phyloP scores from a whole-genome alignment of 2,113 vertebrate species.

The Anthoscopus minutus region DNA sequence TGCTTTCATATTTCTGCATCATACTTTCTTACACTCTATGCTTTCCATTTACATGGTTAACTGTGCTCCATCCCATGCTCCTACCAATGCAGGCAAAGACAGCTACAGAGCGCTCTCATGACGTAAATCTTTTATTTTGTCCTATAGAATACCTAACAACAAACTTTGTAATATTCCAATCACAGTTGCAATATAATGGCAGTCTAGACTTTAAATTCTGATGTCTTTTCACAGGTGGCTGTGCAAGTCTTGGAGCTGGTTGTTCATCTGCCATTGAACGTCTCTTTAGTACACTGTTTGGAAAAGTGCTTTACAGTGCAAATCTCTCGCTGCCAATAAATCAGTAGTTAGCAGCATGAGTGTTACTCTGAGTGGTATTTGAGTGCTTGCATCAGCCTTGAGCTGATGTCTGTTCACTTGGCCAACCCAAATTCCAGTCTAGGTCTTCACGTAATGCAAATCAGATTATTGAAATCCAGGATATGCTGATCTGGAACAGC shows the following conservation, averaged over 20 bases:
- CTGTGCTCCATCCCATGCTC: background rate
- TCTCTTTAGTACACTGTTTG: background rate
- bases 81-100: background rate
- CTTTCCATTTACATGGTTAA: background rate
- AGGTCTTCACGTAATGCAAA: slow-evolving; percentile 24
- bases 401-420: background rate
- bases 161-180: background rate
- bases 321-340: background rate
- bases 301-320: background rate
- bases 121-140: background rate
- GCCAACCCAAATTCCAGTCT: slow-evolving; percentile 6
- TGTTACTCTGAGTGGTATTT: background rate
- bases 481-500: slow-evolving; percentile 16
- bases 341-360: background rate
- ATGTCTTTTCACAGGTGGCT: background rate
- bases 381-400: background rate
- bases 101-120: background rate
- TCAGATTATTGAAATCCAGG: slow-evolving; percentile 56
- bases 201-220: background rate
- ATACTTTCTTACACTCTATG: background rate
- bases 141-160: background rate
- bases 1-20: background rate
- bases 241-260: background rate
- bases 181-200: background rate
- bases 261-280: background rate